These are phyloP conservation scores for Ridgeia piscesae DNA, from an alignment of 1,140 invertebrate species.

Conservation along the genomic window DNA sequence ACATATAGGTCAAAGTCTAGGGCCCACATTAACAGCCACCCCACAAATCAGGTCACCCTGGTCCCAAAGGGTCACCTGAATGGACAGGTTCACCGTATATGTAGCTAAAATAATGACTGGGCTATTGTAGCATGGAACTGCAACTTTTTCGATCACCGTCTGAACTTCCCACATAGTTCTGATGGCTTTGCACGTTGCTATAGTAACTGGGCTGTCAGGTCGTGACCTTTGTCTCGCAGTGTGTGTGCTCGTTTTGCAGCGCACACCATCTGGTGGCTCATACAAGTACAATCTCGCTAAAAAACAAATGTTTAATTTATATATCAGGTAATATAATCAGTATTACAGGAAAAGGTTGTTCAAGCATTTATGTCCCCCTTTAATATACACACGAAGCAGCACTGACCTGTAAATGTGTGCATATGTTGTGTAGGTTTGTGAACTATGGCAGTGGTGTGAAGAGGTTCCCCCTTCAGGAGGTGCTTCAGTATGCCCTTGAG, in stretches of 20 bases:
- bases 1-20: too few relatives aligned
- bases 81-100: too few relatives aligned
- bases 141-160: background rate
- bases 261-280: background rate
- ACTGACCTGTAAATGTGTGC: too few relatives aligned
- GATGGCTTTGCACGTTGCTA: slow-evolving; percentile 18
- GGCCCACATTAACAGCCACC: too few relatives aligned
- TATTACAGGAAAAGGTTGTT: too few relatives aligned
- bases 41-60: too few relatives aligned
- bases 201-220: background rate
- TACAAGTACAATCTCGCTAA: background rate
- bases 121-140: background rate
- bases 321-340: too few relatives aligned
- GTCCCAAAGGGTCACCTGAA: too few relatives aligned
- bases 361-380: too few relatives aligned
- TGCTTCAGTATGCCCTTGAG: slow-evolving; percentile 55
- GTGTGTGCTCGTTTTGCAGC: background rate
- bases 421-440: slow-evolving; percentile 47
- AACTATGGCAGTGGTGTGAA: slow-evolving; percentile 56
- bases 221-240: background rate
- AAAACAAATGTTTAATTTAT: too few relatives aligned
- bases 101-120: too few relatives aligned
- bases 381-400: too few relatives aligned
- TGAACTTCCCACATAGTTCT: slow-evolving; percentile 9
- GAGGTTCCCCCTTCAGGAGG: slow-evolving; percentile 55